These are phyloP conservation scores for Galerucella pusilla DNA, from an alignment of 2,888 invertebrate species.

Conservation along the genomic window DNA sequence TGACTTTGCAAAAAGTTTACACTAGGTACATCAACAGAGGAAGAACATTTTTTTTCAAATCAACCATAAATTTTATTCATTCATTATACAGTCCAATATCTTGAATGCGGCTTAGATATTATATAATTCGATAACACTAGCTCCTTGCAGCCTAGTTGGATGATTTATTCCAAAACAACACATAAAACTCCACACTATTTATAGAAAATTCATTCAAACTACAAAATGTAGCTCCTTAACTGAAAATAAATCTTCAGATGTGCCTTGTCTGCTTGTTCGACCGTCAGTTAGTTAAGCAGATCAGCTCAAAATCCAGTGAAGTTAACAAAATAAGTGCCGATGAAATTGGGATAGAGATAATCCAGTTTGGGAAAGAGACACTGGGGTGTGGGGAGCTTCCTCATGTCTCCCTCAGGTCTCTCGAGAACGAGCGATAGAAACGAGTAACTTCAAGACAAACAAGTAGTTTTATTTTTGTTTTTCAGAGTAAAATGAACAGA, in stretches of 20 bases:
- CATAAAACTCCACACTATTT: background rate
- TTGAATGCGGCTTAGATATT: too few species aligned
- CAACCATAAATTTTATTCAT: too few species aligned
- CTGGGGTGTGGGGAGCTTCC: constrained; percentile 51
- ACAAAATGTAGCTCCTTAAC: background rate
- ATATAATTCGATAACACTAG: too few species aligned
- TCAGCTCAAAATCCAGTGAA: constrained; percentile 60
- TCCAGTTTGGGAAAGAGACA: constrained; percentile 53
- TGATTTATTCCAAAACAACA: too few species aligned
- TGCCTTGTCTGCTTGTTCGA: constrained; percentile 14
- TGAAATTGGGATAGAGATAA: constrained; percentile 63
- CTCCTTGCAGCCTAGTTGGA: too few species aligned
- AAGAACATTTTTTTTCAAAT: too few species aligned
- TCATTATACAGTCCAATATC: too few species aligned
- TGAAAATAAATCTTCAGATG: constrained; percentile 14
- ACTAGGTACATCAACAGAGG: too few species aligned
- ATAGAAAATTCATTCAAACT: background rate
- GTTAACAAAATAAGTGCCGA: constrained; percentile 62
- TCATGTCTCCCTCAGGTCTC: constrained; percentile 1
- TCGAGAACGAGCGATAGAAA: background rate
- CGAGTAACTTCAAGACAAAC: constrained; percentile 4
- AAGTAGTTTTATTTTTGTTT: background rate
- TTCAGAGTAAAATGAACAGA: background rate
- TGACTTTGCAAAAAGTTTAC: too few species aligned
- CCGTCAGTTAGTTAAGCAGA: constrained; percentile 60